A percentile compares a stretch with the other conserved stretches of the same genome.
These are phyloP conservation scores for Scolopax rusticola DNA, from an alignment of 2,797 vertebrate genomes.

Conservation along the genomic window DNA sequence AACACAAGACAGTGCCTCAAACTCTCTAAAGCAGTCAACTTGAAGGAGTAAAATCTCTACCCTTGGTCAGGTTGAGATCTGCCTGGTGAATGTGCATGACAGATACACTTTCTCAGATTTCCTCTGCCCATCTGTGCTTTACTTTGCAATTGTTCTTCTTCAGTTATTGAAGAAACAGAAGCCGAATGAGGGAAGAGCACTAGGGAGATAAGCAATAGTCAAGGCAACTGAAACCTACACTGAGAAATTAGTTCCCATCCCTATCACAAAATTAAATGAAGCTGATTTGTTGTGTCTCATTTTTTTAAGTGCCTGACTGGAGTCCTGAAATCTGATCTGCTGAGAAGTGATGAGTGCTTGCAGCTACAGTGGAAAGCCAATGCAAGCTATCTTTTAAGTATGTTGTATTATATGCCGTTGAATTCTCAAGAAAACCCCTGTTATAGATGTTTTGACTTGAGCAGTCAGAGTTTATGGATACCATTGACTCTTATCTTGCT, in stretches of 20 bases:
- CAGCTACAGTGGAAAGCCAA: not conserved
- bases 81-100: not conserved
- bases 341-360: not conserved
- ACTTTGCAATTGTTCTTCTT: not conserved
- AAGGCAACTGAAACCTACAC: not conserved
- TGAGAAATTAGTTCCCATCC: not conserved
- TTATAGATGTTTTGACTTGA: not conserved
- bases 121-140: not conserved
- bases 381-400: not conserved
- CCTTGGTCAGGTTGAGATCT: not conserved
- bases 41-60: not conserved
- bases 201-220: not conserved
- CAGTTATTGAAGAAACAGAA: not conserved
- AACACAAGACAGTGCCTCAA: not conserved
- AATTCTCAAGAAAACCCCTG: accelerated
- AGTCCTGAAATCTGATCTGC: not conserved
- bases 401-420: not conserved
- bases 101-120: not conserved
- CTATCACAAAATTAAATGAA: not conserved
- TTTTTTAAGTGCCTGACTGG: not conserved
- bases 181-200: not conserved
- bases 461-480: not conserved
- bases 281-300: not conserved
- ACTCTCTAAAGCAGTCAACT: not conserved
- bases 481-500: not conserved